Conservation (phyloP, 1,140 invertebrate genomes). For the Leptinotarsa lineolata region DNA sequence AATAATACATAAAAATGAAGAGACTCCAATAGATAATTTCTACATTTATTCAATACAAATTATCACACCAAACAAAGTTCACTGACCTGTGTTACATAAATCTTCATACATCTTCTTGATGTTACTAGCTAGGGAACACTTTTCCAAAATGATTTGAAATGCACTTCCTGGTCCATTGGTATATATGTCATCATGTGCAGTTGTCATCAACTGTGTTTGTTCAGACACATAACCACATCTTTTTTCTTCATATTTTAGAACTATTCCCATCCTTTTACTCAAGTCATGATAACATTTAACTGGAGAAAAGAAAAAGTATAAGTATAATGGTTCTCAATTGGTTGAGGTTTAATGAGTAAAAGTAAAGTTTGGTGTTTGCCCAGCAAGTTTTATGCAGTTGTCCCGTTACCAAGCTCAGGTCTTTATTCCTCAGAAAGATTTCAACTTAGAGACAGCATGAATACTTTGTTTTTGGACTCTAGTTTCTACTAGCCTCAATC, state of each 20-base stretch:
- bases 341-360: not conserved
- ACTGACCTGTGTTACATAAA: constrained; percentile 70
- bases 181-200: constrained; percentile 67
- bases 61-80: no score
- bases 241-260: constrained; percentile 88
- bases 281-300: constrained; percentile 95
- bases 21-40: no score
- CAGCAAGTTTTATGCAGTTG: no score
- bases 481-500: no score
- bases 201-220: constrained; percentile 88
- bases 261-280: constrained; percentile 86
- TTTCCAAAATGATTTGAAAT: constrained; percentile 77
- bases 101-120: constrained; percentile 86
- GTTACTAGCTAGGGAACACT: constrained; percentile 80
- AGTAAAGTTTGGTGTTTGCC: no score
- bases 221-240: constrained; percentile 85
- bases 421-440: no score
- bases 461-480: no score
- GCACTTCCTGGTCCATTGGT: constrained; percentile 60
- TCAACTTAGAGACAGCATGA: no score
- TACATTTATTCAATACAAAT: no score
- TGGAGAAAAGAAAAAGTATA: constrained; percentile 37
- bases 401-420: no score
- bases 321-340: not conserved
- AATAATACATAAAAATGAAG: no score